phyloP scores from a whole-genome alignment of 2,113 vertebrate species.

The Thomomys bottae region DNA sequence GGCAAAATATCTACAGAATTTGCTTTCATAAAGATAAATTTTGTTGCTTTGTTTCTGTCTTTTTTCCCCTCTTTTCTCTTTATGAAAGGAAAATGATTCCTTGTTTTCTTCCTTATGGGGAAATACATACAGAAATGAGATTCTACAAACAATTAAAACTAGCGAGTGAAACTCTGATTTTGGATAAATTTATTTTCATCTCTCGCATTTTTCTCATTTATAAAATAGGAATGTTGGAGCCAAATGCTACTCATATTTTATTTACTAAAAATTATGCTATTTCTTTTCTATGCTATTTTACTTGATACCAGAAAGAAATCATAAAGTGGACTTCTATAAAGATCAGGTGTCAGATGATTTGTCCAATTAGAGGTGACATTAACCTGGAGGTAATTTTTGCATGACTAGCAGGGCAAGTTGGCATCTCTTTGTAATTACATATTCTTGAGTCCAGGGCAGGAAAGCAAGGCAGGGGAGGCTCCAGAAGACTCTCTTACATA shows the following conservation, averaged over 20 bases:
- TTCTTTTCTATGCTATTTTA: neutral
- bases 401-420: neutral
- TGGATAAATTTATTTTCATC: slow-evolving; percentile 69
- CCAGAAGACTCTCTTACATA: neutral
- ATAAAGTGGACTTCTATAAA: neutral
- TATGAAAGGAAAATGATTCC: slow-evolving; percentile 81
- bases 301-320: neutral
- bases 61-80: slow-evolving; percentile 60
- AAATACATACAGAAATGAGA: slow-evolving; percentile 63
- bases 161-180: slow-evolving; percentile 60
- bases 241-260: neutral
- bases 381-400: neutral
- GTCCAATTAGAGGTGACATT: neutral
- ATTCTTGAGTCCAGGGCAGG: neutral
- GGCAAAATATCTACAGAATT: slow-evolving; percentile 88
- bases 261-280: neutral
- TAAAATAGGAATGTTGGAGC: slow-evolving; percentile 13
- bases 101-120: slow-evolving; percentile 71
- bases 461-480: neutral
- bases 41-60: slow-evolving; percentile 80
- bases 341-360: neutral
- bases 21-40: slow-evolving; percentile 89
- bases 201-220: slow-evolving; percentile 37
- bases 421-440: neutral
- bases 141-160: slow-evolving; percentile 67